These are phyloP conservation scores for Eueremaeus valkanovi DNA, from an alignment of 2,888 invertebrate species.

Conservation along the genomic window DNA sequence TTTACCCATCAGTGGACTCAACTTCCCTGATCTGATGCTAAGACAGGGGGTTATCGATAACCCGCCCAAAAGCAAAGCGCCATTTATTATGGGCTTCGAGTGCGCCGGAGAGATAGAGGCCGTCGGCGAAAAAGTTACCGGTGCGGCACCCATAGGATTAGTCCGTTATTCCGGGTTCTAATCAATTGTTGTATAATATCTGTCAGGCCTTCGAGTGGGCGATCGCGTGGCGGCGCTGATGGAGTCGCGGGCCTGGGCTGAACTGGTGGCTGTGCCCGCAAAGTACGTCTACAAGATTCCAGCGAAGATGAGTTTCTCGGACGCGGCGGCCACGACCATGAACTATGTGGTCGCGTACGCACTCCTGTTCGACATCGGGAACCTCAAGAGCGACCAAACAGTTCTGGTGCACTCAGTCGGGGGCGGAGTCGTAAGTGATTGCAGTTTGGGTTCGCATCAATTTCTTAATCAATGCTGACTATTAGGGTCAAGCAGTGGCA, in stretches of 20 bases:
- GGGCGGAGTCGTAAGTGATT: conserved; percentile 66
- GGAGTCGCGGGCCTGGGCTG: conserved; percentile 81
- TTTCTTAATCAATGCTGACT: neutral
- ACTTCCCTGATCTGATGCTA: conserved; percentile 84
- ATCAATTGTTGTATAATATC: neutral
- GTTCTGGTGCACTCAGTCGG: conserved; percentile 78
- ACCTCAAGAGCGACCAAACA: conserved; percentile 71
- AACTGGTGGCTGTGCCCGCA: conserved; percentile 73
- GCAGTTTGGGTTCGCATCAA: neutral
- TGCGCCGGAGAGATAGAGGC: conserved; percentile 78
- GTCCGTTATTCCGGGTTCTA: neutral
- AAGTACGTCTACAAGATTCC: conserved; percentile 74
- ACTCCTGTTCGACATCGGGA: conserved; percentile 76
- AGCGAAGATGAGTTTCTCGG: conserved; percentile 67
- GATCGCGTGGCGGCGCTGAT: conserved; percentile 71
- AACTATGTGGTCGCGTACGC: conserved; percentile 81
- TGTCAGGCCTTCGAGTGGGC: conserved; percentile 50
- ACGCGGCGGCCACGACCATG: conserved; percentile 77
- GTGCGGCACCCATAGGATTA: conserved; percentile 62
- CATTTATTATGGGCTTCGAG: conserved; percentile 81
- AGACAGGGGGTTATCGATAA: conserved; percentile 81
- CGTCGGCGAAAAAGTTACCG: conserved; percentile 71
- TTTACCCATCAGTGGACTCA: conserved; percentile 66
- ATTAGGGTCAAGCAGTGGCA: conserved; percentile 72
- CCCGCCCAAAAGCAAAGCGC: conserved; percentile 69